phyloP scores from a whole-genome alignment of 37 sponge, comb jelly and placozoan species.

The Oopsacas minuta region DNA sequence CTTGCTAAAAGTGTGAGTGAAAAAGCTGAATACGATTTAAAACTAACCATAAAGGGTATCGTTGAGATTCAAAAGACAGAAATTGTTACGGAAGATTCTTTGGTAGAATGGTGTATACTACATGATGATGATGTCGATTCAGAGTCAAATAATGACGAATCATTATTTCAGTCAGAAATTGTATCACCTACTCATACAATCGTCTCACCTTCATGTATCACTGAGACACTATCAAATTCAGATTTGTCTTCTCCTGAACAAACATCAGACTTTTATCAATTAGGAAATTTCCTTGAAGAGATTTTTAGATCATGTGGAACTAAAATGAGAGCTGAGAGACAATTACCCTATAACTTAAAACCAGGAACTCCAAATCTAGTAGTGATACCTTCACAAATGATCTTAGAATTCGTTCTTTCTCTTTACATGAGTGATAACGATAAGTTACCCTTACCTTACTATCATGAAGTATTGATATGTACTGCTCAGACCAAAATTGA shows the following conservation, averaged over 20 bases:
- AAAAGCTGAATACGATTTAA: background rate
- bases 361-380: background rate
- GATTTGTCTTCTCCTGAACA: background rate
- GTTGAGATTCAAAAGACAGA: background rate
- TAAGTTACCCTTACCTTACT: background rate
- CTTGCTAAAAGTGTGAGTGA: background rate
- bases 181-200: background rate
- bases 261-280: background rate
- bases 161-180: background rate
- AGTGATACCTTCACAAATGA: background rate
- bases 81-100: background rate
- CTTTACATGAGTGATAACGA: constrained; percentile 4
- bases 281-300: background rate
- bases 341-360: background rate
- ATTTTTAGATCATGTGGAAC: background rate
- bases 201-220: too few species aligned
- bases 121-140: background rate
- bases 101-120: background rate
- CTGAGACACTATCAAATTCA: background rate
- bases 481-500: background rate
- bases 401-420: background rate
- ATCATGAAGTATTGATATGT: constrained; percentile 2
- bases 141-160: background rate
- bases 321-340: background rate
- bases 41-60: background rate